phyloP scores from a whole-genome alignment of 2,888 invertebrate species.

The Portevinia maculata region DNA sequence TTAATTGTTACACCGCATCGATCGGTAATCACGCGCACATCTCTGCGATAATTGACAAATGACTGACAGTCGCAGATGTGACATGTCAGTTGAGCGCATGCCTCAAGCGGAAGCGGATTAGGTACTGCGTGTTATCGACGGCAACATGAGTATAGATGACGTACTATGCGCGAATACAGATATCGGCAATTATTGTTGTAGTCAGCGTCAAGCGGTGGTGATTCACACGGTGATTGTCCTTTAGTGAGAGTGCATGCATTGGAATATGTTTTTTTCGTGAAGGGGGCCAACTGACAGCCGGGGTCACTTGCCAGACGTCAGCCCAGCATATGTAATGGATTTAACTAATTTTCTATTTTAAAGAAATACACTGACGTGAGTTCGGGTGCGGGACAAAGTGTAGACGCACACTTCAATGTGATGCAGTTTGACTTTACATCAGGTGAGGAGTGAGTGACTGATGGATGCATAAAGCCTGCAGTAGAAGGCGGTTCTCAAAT shows the following conservation, averaged over 20 bases:
- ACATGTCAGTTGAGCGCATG: constrained; percentile 58
- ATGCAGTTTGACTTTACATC: constrained; percentile 58
- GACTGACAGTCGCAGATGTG: constrained; percentile 65
- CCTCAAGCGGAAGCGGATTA: constrained; percentile 68
- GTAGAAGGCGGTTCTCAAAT: constrained; percentile 58
- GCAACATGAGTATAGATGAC: constrained; percentile 41
- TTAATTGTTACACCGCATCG: constrained; percentile 69
- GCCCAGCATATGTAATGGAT: constrained; percentile 46
- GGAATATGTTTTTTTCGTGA: no score
- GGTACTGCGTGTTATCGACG: constrained; percentile 14
- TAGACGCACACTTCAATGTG: constrained; percentile 41
- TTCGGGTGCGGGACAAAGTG: background rate
- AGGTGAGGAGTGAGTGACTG: constrained; percentile 70
- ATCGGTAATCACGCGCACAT: constrained; percentile 54
- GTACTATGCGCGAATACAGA: constrained; percentile 53
- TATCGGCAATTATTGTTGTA: constrained; percentile 44
- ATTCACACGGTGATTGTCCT: constrained; percentile 62
- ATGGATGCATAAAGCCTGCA: constrained; percentile 69
- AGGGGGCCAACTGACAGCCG: constrained; percentile 50
- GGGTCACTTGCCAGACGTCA: constrained; percentile 41
- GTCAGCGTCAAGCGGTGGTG: constrained; percentile 46
- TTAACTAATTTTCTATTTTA: constrained; percentile 50
- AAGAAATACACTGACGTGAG: constrained; percentile 20
- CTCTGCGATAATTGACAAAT: constrained; percentile 68
- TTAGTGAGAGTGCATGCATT: constrained; percentile 17